These are phyloP conservation scores for Drosophila orena DNA, from an alignment of 1,140 invertebrate species.

Conservation along the genomic window DNA sequence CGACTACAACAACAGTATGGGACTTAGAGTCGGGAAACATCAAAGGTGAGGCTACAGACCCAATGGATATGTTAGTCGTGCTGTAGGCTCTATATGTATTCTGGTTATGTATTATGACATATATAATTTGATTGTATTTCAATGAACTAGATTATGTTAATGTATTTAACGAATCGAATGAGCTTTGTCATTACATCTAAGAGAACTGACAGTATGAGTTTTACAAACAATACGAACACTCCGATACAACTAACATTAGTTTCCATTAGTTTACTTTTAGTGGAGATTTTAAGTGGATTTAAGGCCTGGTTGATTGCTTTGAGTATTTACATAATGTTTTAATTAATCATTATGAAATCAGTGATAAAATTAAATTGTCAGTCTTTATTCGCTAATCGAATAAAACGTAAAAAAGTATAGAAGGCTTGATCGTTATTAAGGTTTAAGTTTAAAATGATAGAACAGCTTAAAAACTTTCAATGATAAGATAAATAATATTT, in stretches of 20 bases:
- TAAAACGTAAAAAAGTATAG: neutral
- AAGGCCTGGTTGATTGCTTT: neutral
- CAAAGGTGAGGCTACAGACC: slow-evolving; percentile 56
- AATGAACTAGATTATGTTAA: slow-evolving; percentile 25
- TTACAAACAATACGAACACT: neutral
- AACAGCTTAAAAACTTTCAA: no score
- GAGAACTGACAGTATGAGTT: neutral
- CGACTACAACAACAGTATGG: slow-evolving; percentile 50
- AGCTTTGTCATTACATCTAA: no score
- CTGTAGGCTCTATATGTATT: slow-evolving; percentile 14
- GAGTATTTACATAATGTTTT: neutral
- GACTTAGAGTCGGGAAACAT: slow-evolving; percentile 63
- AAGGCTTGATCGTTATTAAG: no score
- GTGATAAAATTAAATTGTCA: neutral
- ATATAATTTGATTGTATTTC: slow-evolving; percentile 11
- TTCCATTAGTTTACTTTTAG: neutral
- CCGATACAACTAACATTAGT: neutral
- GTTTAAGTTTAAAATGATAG: no score
- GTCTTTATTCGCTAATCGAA: neutral
- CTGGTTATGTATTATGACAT: slow-evolving; percentile 21
- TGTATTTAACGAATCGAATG: neutral
- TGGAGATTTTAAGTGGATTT: neutral
- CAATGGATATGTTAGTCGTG: slow-evolving; percentile 68
- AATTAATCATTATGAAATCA: neutral
- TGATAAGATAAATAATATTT: neutral